A percentile compares a stretch with the other conserved stretches of the same genome.
Conservation (phyloP, 2,888 invertebrate genomes). For the Cephus spinipes region DNA sequence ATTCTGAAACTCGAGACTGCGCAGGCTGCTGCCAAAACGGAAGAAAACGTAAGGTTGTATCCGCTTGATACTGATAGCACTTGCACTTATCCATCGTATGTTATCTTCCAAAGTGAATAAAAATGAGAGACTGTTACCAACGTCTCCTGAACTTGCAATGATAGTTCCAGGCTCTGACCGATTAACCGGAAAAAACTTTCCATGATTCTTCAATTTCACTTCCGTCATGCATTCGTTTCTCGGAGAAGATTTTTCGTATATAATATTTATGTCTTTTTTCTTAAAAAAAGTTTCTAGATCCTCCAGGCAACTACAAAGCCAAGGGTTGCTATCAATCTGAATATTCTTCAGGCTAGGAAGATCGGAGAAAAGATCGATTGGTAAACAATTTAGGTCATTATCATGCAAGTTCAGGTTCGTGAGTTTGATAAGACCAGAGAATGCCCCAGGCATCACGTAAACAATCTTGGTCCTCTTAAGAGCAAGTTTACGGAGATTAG, state of each 20-base stretch:
- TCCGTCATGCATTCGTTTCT: not conserved
- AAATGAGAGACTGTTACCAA: not conserved
- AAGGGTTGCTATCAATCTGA: constrained; percentile 49
- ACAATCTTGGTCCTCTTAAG: constrained; percentile 39
- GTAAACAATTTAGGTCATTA: constrained; percentile 52
- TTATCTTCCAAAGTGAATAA: constrained; percentile 45
- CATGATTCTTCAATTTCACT: not conserved
- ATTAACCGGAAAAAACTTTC: too few species aligned
- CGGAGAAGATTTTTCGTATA: not conserved
- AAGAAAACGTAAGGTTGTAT: constrained; percentile 48
- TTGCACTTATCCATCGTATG: constrained; percentile 44
- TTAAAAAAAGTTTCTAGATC: constrained; percentile 37
- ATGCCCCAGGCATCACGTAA: constrained; percentile 48
- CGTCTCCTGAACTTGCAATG: not conserved
- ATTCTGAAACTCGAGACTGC: constrained; percentile 42
- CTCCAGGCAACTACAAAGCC: constrained; percentile 48
- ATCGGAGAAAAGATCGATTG: constrained; percentile 39
- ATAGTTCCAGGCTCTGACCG: not conserved
- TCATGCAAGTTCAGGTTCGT: constrained; percentile 47
- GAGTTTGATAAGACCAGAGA: constrained; percentile 33
- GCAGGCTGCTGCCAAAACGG: constrained; percentile 50
- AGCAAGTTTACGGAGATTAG: constrained; percentile 38
- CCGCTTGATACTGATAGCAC: constrained; percentile 34
- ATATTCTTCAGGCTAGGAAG: constrained; percentile 37
- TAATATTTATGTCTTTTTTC: constrained; percentile 32